Conservation (phyloP, 2,113 vertebrate genomes). For the Cottus gobio region DNA sequence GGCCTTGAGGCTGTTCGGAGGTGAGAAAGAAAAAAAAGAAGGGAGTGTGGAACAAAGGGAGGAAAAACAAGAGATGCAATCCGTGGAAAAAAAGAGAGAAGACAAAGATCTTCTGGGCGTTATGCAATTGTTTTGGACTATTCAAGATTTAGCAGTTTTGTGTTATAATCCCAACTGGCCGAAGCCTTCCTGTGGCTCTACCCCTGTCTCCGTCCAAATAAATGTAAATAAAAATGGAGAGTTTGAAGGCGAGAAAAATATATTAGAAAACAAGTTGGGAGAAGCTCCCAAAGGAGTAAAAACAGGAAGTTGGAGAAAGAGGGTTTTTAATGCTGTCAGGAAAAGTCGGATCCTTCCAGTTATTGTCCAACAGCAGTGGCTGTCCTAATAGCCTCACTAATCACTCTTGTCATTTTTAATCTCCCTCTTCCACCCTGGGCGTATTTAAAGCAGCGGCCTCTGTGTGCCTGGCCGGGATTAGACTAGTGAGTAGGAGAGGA, state of each 20-base stretch:
- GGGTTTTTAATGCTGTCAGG: slow-evolving; percentile 35
- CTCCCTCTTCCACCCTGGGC: slow-evolving; percentile 66
- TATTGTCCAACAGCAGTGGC: slow-evolving; percentile 60
- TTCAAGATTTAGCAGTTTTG: slow-evolving; percentile 3
- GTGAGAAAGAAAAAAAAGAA: slow-evolving; percentile 26
- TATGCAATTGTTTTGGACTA: slow-evolving; percentile 29
- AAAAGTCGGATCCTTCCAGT: slow-evolving; percentile 40
- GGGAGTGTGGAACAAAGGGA: background rate
- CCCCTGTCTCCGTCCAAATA: background rate
- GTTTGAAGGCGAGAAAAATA: background rate
- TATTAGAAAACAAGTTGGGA: background rate
- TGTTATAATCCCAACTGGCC: slow-evolving; percentile 20
- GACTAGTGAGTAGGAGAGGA: slow-evolving; percentile 48
- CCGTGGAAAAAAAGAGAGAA: background rate
- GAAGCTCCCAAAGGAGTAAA: background rate
- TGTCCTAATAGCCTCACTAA: slow-evolving; percentile 76
- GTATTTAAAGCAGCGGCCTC: slow-evolving; percentile 78
- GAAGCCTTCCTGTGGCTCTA: background rate
- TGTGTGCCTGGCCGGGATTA: slow-evolving; percentile 74
- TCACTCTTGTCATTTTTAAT: slow-evolving; percentile 81
- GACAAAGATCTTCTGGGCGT: slow-evolving; percentile 23
- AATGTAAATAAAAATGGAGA: background rate
- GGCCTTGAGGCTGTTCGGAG: slow-evolving; percentile 32
- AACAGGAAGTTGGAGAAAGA: background rate
- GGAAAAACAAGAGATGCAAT: background rate